These are phyloP conservation scores for Tamias sibiricus DNA, from an alignment of 2,113 vertebrate species.

Conservation along the genomic window DNA sequence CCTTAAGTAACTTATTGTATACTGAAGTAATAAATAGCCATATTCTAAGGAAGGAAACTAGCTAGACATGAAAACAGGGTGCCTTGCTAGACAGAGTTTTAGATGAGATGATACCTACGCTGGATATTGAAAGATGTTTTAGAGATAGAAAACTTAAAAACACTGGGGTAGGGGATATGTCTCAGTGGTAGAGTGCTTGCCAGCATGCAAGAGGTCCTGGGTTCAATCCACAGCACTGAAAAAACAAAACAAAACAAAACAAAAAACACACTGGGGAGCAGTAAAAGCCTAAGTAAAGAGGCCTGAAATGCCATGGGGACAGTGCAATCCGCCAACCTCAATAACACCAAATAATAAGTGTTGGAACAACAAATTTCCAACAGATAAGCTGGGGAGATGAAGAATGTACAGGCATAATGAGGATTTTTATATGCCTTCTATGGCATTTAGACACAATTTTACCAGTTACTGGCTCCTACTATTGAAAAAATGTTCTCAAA, in stretches of 20 bases:
- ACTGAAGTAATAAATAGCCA: not conserved
- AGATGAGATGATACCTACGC: not conserved
- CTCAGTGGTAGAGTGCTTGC: too few relatives aligned
- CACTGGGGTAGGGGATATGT: too few relatives aligned
- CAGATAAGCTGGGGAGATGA: not conserved
- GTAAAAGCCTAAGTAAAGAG: not conserved
- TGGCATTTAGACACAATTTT: not conserved
- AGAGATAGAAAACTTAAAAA: not conserved
- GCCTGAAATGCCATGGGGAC: not conserved
- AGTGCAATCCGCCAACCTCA: not conserved
- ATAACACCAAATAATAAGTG: not conserved
- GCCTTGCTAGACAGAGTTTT: not conserved
- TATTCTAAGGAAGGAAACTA: not conserved
- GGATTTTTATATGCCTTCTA: not conserved
- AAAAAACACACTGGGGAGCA: not conserved
- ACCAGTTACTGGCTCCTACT: not conserved
- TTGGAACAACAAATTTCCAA: not conserved
- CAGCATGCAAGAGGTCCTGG: too few relatives aligned
- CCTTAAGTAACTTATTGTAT: not conserved
- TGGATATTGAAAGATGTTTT: slow-evolving; percentile 3
- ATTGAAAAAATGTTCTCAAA: not conserved
- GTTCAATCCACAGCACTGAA: too few relatives aligned
- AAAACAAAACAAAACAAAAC: not conserved
- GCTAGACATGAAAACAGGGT: not conserved
- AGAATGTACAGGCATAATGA: not conserved